Conservation (phyloP, 2,888 invertebrate genomes). For the Amblyjoppa fuscipennis region DNA sequence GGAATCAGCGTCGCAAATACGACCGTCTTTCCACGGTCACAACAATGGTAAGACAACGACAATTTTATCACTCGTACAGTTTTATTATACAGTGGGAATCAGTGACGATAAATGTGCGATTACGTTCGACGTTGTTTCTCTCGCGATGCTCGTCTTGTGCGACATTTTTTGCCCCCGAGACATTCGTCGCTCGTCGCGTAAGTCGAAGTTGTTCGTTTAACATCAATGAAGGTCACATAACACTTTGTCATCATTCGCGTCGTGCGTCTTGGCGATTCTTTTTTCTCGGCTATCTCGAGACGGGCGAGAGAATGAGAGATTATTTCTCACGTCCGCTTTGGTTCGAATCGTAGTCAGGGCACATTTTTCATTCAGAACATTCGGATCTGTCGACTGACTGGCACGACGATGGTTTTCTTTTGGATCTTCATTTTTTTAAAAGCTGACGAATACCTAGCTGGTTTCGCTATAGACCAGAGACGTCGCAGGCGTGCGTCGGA, state of each 20-base stretch:
- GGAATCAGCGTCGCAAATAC: slow-evolving; percentile 89
- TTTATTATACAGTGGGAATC: slow-evolving; percentile 45
- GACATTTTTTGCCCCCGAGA: slow-evolving; percentile 3
- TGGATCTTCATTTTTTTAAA: not conserved
- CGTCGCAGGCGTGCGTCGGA: too few species aligned
- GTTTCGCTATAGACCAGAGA: not conserved
- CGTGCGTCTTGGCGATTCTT: slow-evolving; percentile 38
- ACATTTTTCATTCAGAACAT: slow-evolving; percentile 21
- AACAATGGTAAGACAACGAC: slow-evolving; percentile 89
- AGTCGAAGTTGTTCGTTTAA: slow-evolving; percentile 25
- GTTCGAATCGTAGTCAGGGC: not conserved
- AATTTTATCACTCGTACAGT: slow-evolving; percentile 83
- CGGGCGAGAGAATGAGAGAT: not conserved
- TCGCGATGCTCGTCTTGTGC: not conserved
- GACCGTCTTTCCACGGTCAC: slow-evolving; percentile 90
- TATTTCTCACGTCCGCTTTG: not conserved
- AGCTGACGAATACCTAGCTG: not conserved
- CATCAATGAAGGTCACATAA: slow-evolving; percentile 64
- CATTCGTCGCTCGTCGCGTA: slow-evolving; percentile 5
- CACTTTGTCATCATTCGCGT: slow-evolving; percentile 57
- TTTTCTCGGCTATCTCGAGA: not conserved
- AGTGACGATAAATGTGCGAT: not conserved
- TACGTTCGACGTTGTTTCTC: slow-evolving; percentile 6
- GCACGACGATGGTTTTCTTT: not conserved
- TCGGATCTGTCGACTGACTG: not conserved